These are phyloP conservation scores for Oceanodroma leucorhoa DNA, from an alignment of 2,797 vertebrate genomes.

Conservation along the genomic window DNA sequence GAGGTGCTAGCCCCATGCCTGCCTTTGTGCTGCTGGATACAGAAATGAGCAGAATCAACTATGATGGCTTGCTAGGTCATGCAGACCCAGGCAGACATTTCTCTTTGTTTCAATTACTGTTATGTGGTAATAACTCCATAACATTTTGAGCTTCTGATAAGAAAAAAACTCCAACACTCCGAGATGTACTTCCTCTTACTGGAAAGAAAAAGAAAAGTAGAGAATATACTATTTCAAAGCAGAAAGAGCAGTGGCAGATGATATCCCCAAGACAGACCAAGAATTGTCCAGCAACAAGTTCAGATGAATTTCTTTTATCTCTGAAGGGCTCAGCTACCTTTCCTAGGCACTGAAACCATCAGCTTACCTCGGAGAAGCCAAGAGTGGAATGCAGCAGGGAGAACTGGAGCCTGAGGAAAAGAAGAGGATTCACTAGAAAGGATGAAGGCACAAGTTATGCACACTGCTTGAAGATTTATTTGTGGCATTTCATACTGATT, in stretches of 20 bases:
- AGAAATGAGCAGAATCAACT: not conserved
- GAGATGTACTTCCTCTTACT: not conserved
- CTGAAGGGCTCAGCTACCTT: not conserved
- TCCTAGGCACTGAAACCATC: not conserved
- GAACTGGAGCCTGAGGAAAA: constrained; percentile 63
- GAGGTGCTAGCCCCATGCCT: not conserved
- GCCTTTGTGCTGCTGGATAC: not conserved
- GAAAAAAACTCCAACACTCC: not conserved
- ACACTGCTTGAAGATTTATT: not conserved
- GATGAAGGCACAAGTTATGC: not conserved
- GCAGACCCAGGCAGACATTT: not conserved
- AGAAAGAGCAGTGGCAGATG: not conserved
- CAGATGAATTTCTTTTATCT: not conserved
- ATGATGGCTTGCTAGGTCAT: not conserved
- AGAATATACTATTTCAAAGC: not conserved
- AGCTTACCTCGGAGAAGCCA: constrained; percentile 29
- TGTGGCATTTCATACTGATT: not conserved
- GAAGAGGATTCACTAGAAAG: not conserved
- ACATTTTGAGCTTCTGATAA: not conserved
- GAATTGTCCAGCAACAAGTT: not conserved
- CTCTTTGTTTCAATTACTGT: not conserved
- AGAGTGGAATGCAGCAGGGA: constrained; percentile 32
- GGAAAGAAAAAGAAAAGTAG: not conserved
- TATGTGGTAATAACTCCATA: not conserved
- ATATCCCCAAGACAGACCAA: not conserved